Base-by-base conservation (phyloP, 2,113 vertebrate species). In the Athene cunicularia region DNA sequence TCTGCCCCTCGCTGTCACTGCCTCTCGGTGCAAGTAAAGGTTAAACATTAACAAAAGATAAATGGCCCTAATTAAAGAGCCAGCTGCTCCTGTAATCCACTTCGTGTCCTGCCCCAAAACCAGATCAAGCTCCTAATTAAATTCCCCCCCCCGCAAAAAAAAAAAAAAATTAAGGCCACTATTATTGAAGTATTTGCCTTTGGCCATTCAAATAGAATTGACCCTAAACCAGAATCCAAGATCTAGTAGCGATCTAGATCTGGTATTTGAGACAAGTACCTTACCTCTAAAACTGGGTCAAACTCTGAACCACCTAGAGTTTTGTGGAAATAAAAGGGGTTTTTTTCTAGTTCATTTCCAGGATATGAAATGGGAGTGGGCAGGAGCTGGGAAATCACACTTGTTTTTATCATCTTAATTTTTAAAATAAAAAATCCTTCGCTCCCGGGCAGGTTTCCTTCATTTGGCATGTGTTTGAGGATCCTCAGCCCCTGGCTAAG, bases 51-150 rank as follows among this genome's bases (percentile, higher is more conserved):
- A 85, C 83, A 26, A 28, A 33, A 60, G 76, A 93, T 30, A 63
- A 93, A 72, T 0, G 8, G n/a, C 77, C 60, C 77, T 39, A 24
- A 75, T 92, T 89, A 93, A 83, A 91, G 37, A 79, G 9, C 52
- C 90, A 64, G 30, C 91, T 95, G 91, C 90, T 94, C 84, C 95
- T 84, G 39, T 87, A 52, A 92, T 92, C 86, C 71, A 73, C 90
- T 86, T 72, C 26, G 77, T 79, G 70, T 45, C 91, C 92, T 95
- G 80, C 85, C 89, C 84, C 74, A 14, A 94, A 95, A 81, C 90
- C 88, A 95, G 39, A 93, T 64, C 82, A 6, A 14, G 63, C 63
- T 92, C 93, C 76, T 95, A 92, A 95, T 93, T 96, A 91, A 96
- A 73, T 67, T 84, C 62, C 21, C 0, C 7, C 39, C 39, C 39